Base-by-base conservation (phyloP, 2,113 vertebrate genomes). In the Paratilapia polleni region DNA sequence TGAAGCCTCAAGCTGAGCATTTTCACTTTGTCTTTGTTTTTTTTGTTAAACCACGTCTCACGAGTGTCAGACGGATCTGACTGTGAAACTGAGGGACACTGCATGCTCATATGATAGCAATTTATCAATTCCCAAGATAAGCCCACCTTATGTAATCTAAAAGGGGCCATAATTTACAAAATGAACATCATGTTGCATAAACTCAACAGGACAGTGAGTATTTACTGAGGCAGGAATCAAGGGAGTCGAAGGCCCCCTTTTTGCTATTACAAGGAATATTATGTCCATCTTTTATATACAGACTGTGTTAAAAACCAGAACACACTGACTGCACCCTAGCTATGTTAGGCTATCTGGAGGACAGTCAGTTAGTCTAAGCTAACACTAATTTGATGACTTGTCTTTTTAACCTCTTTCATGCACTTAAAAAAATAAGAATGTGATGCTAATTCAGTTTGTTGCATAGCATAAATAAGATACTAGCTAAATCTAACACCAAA, bases 1-100 rank as follows among this genome's bases (percentile, higher is more conserved):
- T 73, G 49, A 73, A 73, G 43, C 17, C 66, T 54, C 47, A 14
- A 73, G 43, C 66, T 73, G 43, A 31, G 68, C 19, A 13, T 54
- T 73, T 73, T 54, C 47, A 31, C 11, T 54, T 73, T 54, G 68
- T 26, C 49, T 54, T 8, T 54, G 17, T 1, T 31, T 7, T 8
- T 8, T 36, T 36, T 36, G 4, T 8, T 36, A 5, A 36, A 36
- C 36, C 6, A 36, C 1, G 36, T 5, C 4, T 36, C 36, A 36
- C 36, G 6, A 31, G 17, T 20, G 3, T 54, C 8, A 9, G 52
- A 20, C 1, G 8, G 52, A 8, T 20, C 17, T 52, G 17, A 20
- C 19, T 52, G 17, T 20, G 17, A 52, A 52, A 52, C 17, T 20
- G 49, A 52, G 49, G 19, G 19, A 8, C 17, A 20, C 17, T 9